Evolutionary conservation across 2,888 invertebrate genomes (phyloP).

Genomic region (Chloroclysta siterata): DNA sequence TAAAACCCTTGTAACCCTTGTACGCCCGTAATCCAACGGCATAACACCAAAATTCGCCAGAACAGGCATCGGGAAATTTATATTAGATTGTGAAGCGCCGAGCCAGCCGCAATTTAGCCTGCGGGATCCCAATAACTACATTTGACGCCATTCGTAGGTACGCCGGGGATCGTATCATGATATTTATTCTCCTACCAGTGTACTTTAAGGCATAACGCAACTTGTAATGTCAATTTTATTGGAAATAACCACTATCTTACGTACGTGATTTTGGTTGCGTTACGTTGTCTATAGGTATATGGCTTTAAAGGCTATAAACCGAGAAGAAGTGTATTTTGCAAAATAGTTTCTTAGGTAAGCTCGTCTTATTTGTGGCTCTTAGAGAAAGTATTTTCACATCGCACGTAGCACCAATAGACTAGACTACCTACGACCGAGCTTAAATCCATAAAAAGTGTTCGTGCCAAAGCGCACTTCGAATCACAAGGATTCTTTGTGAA

Average conservation of each 20-base stretch:
- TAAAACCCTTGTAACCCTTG: conserved; percentile 30
- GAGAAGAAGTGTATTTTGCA: too few species aligned
- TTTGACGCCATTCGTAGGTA: conserved; percentile 58
- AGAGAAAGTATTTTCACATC: not conserved
- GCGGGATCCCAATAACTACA: conserved; percentile 61
- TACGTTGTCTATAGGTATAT: too few species aligned
- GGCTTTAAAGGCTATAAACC: too few species aligned
- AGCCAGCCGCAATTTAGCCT: conserved; percentile 57
- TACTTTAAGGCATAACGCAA: conserved; percentile 15
- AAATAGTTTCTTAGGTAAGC: too few species aligned
- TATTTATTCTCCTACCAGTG: conserved; percentile 29
- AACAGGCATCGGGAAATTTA: conserved; percentile 57
- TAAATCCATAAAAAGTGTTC: conserved; percentile 39
- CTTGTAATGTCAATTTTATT: conserved; percentile 17
- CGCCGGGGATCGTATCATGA: conserved; percentile 25
- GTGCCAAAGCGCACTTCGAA: conserved; percentile 36
- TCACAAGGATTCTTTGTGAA: conserved; percentile 29
- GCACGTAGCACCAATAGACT: conserved; percentile 27
- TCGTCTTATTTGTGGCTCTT: not conserved
- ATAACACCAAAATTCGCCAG: conserved; percentile 39
- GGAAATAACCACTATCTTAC: conserved; percentile 20
- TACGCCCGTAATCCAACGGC: conserved; percentile 22
- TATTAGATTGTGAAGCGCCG: conserved; percentile 57
- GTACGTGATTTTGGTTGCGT: not conserved
- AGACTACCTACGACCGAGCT: conserved; percentile 12